Conservation (phyloP, 35 echinoderm and acorn worm species). For the Anneissia japonica region DNA sequence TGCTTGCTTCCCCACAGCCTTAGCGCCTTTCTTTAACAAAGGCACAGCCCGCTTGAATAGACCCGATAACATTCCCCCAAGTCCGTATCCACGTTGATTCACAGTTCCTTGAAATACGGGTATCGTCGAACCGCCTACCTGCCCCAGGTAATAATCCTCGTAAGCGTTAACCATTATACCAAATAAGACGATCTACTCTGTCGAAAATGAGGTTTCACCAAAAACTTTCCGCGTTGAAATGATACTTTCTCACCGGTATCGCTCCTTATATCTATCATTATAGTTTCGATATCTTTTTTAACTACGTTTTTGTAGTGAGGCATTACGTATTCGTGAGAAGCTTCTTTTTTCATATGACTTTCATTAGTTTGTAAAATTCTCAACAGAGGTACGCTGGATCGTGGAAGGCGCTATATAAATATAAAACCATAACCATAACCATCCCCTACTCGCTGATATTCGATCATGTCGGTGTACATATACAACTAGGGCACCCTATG, state of each 20-base stretch:
- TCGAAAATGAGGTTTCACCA: slow-evolving; percentile 44
- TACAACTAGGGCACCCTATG: slow-evolving; percentile 12
- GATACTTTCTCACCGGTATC: slow-evolving; percentile 37
- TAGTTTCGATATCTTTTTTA: slow-evolving; percentile 51
- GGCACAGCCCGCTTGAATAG: slow-evolving; percentile 51
- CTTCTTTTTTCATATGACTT: slow-evolving; percentile 16
- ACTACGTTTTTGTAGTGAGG: slow-evolving; percentile 51
- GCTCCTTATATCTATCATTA: slow-evolving; percentile 54
- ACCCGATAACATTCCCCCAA: slow-evolving; percentile 40
- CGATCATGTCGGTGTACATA: slow-evolving; percentile 48
- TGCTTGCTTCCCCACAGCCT: slow-evolving; percentile 46
- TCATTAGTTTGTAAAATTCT: slow-evolving; percentile 17
- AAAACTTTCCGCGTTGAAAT: slow-evolving; percentile 44
- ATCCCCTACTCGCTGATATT: slow-evolving; percentile 45
- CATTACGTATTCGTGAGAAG: slow-evolving; percentile 1
- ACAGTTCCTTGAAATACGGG: slow-evolving; percentile 19
- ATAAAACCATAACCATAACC: no score
- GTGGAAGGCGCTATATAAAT: no score
- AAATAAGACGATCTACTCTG: slow-evolving; percentile 36
- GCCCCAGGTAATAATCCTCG: slow-evolving; percentile 17
- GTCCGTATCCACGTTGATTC: slow-evolving; percentile 33
- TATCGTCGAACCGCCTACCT: not conserved
- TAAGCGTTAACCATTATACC: slow-evolving; percentile 20
- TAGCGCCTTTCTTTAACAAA: slow-evolving; percentile 46
- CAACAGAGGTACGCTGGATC: slow-evolving; percentile 37